Conservation (phyloP, 2,888 invertebrate genomes). For the Tetropium fuscum region DNA sequence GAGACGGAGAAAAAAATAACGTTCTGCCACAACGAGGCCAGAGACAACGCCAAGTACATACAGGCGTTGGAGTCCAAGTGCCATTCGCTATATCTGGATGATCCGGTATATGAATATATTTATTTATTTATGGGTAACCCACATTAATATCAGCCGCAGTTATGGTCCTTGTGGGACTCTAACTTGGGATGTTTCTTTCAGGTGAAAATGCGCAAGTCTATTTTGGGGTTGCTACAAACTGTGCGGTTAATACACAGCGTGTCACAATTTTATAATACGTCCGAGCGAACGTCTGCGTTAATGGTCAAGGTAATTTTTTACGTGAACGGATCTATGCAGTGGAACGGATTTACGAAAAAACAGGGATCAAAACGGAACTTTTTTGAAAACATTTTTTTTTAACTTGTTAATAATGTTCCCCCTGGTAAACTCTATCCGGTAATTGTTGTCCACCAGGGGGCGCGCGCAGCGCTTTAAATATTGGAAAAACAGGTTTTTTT, state of each 20-base stretch:
- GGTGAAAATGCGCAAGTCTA: constrained; percentile 90
- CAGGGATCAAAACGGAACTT: too few relatives aligned
- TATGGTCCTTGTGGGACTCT: too few relatives aligned
- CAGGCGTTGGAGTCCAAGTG: constrained; percentile 95
- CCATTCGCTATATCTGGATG: constrained; percentile 91
- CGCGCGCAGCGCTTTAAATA: too few relatives aligned
- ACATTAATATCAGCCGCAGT: too few relatives aligned
- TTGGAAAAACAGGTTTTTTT: too few relatives aligned
- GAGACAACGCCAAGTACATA: constrained; percentile 95
- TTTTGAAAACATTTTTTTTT: too few relatives aligned
- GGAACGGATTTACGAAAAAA: neutral
- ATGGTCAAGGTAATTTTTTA: constrained; percentile 95
- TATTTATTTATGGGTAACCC: too few relatives aligned
- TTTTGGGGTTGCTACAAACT: constrained; percentile 90
- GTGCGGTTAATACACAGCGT: constrained; percentile 94
- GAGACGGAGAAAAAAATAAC: constrained; percentile 91
- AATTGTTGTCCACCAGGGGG: too few relatives aligned
- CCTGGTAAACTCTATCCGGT: too few relatives aligned
- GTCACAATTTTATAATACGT: constrained; percentile 96
- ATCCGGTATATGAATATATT: constrained; percentile 85
- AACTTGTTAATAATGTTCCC: too few relatives aligned
- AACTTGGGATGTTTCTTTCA: constrained; percentile 55
- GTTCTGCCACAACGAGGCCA: constrained; percentile 95
- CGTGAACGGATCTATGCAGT: too few relatives aligned
- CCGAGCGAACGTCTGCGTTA: constrained; percentile 93